These are phyloP conservation scores for Bucorvus abyssinicus DNA, from an alignment of 2,797 vertebrate species.

Conservation along the genomic window DNA sequence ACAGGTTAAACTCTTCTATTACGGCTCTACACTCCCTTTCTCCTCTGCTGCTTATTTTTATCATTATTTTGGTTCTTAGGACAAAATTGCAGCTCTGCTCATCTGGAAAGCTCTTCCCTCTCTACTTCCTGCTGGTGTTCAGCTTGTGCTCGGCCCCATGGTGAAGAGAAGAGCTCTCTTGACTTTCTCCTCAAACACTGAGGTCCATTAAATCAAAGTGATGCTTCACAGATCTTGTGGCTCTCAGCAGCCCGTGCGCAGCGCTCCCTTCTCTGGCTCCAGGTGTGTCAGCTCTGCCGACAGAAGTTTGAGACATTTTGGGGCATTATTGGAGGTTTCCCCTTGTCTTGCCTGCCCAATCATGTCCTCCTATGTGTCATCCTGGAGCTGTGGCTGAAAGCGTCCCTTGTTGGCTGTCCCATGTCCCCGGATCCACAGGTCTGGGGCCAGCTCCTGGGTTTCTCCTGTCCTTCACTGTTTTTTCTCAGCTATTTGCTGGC, in stretches of 20 bases:
- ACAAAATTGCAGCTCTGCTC: not conserved
- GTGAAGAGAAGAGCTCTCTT: not conserved
- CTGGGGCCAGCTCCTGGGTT: not conserved
- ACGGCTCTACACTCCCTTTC: not conserved
- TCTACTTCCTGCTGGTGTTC: fast-evolving
- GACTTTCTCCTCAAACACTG: not conserved
- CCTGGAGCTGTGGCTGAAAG: fast-evolving
- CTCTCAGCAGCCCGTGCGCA: not conserved
- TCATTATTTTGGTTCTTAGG: not conserved
- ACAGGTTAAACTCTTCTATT: not conserved
- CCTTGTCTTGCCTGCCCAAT: not conserved
- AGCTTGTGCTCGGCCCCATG: not conserved
- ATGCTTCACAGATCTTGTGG: not conserved
- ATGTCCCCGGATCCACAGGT: fast-evolving
- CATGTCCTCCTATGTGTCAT: fast-evolving
- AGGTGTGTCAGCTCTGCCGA: not conserved
- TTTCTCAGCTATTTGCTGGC: not conserved
- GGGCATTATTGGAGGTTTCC: not conserved
- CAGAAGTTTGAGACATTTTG: not conserved
- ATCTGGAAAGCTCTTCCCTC: not conserved
- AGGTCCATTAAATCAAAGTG: not conserved
- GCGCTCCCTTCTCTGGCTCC: not conserved
- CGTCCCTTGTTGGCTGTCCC: not conserved
- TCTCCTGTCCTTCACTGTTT: not conserved
- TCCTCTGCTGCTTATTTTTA: not conserved